phyloP scores from a whole-genome alignment of 2,888 invertebrate genomes.

The Coelinius sp. region DNA sequence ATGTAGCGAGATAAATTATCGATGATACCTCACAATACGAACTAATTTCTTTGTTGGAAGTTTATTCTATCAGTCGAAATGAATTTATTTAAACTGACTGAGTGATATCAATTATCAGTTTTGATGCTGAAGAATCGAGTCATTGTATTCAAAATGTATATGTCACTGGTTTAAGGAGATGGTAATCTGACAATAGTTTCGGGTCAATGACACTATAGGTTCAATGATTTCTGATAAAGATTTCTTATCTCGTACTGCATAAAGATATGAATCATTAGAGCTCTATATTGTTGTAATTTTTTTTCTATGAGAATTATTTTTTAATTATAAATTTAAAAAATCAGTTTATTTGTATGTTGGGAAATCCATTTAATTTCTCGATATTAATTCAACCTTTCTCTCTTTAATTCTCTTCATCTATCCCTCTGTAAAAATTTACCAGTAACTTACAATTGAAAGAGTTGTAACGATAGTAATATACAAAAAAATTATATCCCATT shows the following conservation, averaged over 20 bases:
- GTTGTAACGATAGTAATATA: no score
- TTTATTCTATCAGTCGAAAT: background rate
- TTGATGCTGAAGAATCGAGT: background rate
- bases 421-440: no score
- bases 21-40: background rate
- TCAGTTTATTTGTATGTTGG: no score
- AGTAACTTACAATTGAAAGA: no score
- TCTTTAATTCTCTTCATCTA: no score
- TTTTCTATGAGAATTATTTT: background rate
- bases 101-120: background rate
- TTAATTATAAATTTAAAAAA: no score
- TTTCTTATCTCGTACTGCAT: background rate
- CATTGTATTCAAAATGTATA: background rate
- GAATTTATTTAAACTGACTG: background rate
- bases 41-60: background rate
- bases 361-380: no score
- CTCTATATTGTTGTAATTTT: background rate
- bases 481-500: no score
- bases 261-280: background rate
- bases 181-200: background rate
- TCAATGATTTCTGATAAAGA: background rate
- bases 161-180: background rate
- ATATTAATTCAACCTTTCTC: no score
- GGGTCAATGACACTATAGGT: background rate
- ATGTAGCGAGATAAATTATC: conserved; percentile 16